phyloP scores from a whole-genome alignment of 2,888 invertebrate species.

The Drosophila birchii region DNA sequence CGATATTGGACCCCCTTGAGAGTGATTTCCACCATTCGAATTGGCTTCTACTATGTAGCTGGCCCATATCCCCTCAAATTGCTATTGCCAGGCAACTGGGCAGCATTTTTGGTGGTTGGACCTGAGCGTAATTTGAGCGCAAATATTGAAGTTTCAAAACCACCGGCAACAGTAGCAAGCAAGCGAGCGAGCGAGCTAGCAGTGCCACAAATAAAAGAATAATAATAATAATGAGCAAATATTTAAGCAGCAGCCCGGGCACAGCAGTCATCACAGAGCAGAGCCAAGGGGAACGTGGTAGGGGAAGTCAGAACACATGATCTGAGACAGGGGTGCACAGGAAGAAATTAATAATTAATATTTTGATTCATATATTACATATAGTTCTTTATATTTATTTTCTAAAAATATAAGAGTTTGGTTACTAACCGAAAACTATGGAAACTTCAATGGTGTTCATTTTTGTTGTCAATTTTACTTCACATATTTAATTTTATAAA shows the following conservation, averaged over 20 bases:
- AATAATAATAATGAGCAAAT: constrained; percentile 80
- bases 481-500: no score
- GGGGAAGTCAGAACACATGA: neutral
- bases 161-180: constrained; percentile 35
- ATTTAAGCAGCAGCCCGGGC: constrained; percentile 59
- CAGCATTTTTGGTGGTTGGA: constrained; percentile 49
- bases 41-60: neutral
- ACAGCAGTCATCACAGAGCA: constrained; percentile 8
- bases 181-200: neutral
- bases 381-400: no score
- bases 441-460: no score
- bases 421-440: no score
- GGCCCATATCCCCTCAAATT: neutral
- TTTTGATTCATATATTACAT: no score
- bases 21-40: constrained; percentile 12
- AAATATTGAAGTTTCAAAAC: constrained; percentile 73
- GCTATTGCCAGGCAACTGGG: constrained; percentile 25
- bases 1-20: constrained; percentile 38
- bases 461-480: no score
- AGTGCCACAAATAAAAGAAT: constrained; percentile 65
- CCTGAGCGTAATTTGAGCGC: constrained; percentile 65
- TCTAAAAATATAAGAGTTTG: no score
- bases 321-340: neutral
- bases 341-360: neutral
- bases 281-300: neutral